Evolutionary conservation across 2,113 vertebrate species (phyloP).

Genomic region (Eurystomus gularis): DNA sequence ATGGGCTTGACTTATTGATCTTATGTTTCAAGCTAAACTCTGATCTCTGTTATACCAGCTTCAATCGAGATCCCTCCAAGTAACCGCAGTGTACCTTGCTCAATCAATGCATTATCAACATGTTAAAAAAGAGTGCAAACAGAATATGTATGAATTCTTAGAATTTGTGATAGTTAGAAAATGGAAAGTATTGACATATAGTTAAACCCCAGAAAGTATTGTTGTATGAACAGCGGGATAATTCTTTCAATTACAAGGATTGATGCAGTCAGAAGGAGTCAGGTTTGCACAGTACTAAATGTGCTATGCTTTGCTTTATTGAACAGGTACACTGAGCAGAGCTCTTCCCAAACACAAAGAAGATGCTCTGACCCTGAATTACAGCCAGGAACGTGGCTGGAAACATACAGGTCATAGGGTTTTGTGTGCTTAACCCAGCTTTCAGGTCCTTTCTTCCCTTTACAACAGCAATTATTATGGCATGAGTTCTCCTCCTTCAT

Average conservation of each 20-base stretch:
- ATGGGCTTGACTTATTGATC: not conserved
- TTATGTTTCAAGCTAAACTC: not conserved
- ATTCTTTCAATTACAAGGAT: rapidly evolving
- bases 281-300: not conserved
- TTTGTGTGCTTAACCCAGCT: not conserved
- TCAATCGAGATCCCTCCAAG: not conserved
- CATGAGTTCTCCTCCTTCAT: not conserved
- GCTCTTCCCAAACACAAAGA: not conserved
- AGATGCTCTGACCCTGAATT: not conserved
- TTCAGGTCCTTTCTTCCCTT: not conserved
- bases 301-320: not conserved
- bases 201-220: not conserved
- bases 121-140: not conserved
- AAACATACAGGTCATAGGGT: not conserved
- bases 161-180: not conserved
- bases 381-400: not conserved
- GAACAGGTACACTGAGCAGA: not conserved
- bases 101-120: not conserved
- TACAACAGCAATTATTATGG: not conserved
- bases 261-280: not conserved
- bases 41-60: not conserved
- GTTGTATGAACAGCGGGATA: not conserved
- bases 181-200: not conserved
- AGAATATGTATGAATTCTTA: not conserved
- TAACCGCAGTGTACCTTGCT: not conserved